Base-by-base conservation (phyloP, 2,888 invertebrate genomes). In the Tachystola acroxantha region DNA sequence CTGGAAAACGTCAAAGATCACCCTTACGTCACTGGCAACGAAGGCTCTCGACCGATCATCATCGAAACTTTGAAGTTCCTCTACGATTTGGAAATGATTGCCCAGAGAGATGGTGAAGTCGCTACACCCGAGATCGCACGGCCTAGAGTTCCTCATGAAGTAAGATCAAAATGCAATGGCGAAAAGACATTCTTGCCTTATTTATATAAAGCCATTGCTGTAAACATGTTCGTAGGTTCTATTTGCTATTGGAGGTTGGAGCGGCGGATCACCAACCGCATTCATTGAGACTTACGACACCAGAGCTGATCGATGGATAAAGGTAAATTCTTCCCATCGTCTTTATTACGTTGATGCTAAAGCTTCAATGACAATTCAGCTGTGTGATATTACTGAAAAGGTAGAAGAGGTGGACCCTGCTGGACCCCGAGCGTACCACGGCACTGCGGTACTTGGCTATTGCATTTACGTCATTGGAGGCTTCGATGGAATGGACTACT, bases 401-500 rank as follows among this genome's bases (percentile, higher is more conserved):
- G 91, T 94, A 7, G 89, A 91, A 47, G 93, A 95, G 60, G 93
- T 93, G 29, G 96, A 96, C 73, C 92, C 94, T 2, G 90, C 90
- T 7, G 96, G 96, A 13, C 94, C 96, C 0, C 88, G 97, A 35
- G 97, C 96, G 0, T 97, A 97, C 70, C 97, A 97, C 64, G 97
- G 97, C n/a, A 94, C 96, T 0, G 96, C 95, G 0, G 95, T 96
- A 0, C 89, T 97, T 1, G 95, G 93, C 0, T 90, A 90, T 51
- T 91, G 93, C 58, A 95, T 98, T 46, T 97, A 94, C 74, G 92
- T 96, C 3, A 93, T 97, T 47, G 97, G 98, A 0, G 97, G 97
- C 3, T 97, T 96, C 64, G 95, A 97, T 61, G 97, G 96, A n/a
- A 89, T 91, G 79, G 93, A 93, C 56, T 95, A 94, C 64, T 96